These are phyloP conservation scores for Cyclopterus lumpus DNA, from an alignment of 2,797 vertebrate species.

Conservation along the genomic window DNA sequence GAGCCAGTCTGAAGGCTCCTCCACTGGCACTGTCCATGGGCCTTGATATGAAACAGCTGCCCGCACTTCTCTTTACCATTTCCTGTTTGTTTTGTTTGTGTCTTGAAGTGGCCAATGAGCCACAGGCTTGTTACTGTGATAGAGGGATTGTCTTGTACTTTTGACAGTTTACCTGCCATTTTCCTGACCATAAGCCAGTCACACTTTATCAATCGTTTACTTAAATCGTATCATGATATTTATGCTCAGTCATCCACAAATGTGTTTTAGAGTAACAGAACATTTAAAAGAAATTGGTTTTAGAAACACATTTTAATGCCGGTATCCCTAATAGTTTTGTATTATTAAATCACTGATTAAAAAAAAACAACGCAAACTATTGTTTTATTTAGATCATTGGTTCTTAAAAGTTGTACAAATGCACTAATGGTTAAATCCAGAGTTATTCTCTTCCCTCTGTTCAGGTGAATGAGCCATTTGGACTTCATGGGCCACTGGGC, in stretches of 20 bases:
- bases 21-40: constrained; percentile 59
- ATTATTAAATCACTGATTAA: background rate
- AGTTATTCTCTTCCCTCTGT: background rate
- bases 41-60: constrained; percentile 75
- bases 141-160: constrained; percentile 20
- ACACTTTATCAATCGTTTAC: background rate
- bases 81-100: constrained; percentile 75
- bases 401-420: background rate
- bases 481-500: background rate
- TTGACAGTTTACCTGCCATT: background rate
- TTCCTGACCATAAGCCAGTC: background rate
- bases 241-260: background rate
- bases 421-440: background rate
- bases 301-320: background rate
- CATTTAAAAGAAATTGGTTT: background rate
- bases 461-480: background rate
- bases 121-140: constrained; percentile 35
- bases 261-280: background rate
- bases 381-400: background rate
- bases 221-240: constrained; percentile 5
- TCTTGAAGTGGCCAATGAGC: constrained; percentile 44
- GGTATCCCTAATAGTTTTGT: background rate
- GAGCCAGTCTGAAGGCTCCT: constrained; percentile 73
- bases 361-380: too few relatives aligned
- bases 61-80: constrained; percentile 47